phyloP scores from a whole-genome alignment of 2,797 vertebrate genomes.

The Aselliscus stoliczkanus region DNA sequence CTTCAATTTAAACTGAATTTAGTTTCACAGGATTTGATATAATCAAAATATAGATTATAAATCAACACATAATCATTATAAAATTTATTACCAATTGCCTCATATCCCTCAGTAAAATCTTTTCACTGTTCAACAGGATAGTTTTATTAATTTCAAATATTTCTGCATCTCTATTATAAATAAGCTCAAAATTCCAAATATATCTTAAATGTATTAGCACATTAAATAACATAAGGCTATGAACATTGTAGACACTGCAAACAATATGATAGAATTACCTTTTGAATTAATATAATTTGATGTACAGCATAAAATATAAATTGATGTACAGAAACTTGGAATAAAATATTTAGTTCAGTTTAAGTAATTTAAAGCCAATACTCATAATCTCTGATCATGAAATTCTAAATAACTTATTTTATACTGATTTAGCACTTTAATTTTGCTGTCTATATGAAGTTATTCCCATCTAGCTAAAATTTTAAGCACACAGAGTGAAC shows the following conservation, averaged over 20 bases:
- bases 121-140: background rate
- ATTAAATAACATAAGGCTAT: background rate
- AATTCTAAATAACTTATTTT: background rate
- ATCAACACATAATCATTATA: background rate
- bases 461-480: background rate
- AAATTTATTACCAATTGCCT: background rate
- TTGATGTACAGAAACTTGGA: background rate
- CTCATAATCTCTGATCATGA: background rate
- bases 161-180: background rate
- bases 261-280: background rate
- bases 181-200: background rate
- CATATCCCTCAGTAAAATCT: background rate
- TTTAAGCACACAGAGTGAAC: background rate
- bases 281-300: background rate
- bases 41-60: background rate
- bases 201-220: background rate
- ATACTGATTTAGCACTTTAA: constrained; percentile 5
- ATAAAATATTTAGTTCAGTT: background rate
- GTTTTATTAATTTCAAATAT: background rate
- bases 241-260: background rate
- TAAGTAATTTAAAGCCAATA: background rate
- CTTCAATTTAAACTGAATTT: background rate
- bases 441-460: background rate
- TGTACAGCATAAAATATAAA: background rate
- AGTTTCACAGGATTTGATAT: background rate